Percentiles rank a stretch among this genome's conserved stretches.
These are phyloP conservation scores for Sitodiplosis mosellana DNA, from an alignment of 1,140 invertebrate species.

Conservation along the genomic window DNA sequence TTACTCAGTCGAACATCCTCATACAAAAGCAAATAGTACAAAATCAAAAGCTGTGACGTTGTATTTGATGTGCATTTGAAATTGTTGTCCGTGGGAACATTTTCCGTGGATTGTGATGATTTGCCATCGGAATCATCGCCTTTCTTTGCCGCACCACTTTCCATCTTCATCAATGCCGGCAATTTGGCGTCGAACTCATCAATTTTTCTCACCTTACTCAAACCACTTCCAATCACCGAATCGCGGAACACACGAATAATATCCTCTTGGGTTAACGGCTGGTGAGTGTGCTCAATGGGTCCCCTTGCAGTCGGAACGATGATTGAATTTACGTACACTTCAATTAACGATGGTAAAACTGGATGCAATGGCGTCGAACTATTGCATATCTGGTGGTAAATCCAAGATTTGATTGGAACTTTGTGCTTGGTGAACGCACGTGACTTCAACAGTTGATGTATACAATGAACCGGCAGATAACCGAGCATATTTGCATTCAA, in stretches of 20 bases:
- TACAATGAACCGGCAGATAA: slow-evolving; percentile 92
- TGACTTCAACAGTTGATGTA: slow-evolving; percentile 88
- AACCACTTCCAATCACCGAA: slow-evolving; percentile 50
- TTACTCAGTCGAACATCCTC: slow-evolving; percentile 76
- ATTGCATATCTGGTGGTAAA: slow-evolving; percentile 80
- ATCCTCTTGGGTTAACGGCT: slow-evolving; percentile 81
- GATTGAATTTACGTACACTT: slow-evolving; percentile 90
- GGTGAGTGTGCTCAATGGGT: slow-evolving; percentile 56
- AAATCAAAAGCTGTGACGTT: slow-evolving; percentile 70
- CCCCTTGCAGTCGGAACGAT: slow-evolving; percentile 58
- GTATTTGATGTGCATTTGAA: slow-evolving; percentile 19
- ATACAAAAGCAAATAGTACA: slow-evolving; percentile 87
- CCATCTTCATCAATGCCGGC: slow-evolving; percentile 12
- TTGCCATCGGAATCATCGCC: slow-evolving; percentile 28
- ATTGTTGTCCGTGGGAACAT: too few species aligned
- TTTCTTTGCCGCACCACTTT: too few species aligned
- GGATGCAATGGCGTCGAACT: slow-evolving; percentile 78
- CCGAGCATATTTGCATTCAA: slow-evolving; percentile 77
- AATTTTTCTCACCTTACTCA: slow-evolving; percentile 34
- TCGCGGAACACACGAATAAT: slow-evolving; percentile 70
- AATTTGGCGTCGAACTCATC: slow-evolving; percentile 10
- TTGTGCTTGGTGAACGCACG: slow-evolving; percentile 91
- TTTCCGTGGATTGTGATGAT: slow-evolving; percentile 37
- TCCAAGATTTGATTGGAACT: slow-evolving; percentile 88
- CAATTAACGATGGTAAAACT: slow-evolving; percentile 78